phyloP scores from a whole-genome alignment of 2,888 invertebrate species.

The Agrotis ipsilon region DNA sequence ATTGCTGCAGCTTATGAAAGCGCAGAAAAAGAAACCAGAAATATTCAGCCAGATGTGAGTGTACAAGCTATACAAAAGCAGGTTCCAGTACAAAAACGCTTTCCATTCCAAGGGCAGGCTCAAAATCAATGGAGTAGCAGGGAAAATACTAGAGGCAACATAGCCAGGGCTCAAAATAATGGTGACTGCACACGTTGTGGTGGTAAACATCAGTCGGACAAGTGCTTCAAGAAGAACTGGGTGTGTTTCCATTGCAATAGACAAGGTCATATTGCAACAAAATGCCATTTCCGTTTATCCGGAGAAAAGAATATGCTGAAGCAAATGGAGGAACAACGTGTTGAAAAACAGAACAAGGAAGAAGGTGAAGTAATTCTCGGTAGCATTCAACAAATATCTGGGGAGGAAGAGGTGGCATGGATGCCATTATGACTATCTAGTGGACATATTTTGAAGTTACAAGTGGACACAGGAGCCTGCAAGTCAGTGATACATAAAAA shows the following conservation, averaged over 20 bases:
- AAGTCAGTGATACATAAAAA: neutral
- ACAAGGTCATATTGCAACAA: neutral
- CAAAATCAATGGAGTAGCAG: neutral
- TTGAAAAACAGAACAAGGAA: neutral
- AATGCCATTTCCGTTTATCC: neutral
- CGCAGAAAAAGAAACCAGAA: too few species aligned
- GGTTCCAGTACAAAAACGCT: neutral
- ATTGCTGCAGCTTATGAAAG: too few species aligned
- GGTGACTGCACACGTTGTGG: neutral
- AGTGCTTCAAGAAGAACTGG: neutral
- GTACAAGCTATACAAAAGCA: neutral
- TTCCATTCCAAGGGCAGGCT: neutral
- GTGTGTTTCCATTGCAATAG: neutral
- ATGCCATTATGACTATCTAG: neutral
- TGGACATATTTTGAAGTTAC: neutral
- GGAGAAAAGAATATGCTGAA: neutral
- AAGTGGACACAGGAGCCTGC: neutral
- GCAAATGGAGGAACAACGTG: neutral
- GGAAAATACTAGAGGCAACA: neutral
- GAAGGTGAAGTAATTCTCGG: neutral
- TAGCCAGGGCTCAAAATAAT: neutral
- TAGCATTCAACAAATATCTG: neutral
- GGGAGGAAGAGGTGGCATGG: neutral
- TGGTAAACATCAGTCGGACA: neutral
- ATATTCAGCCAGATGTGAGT: neutral